A percentile compares a stretch with the other conserved stretches of the same genome.
phyloP scores from a whole-genome alignment of 37 sponge, comb jelly and placozoan genomes.

The Tethya wilhelma region DNA sequence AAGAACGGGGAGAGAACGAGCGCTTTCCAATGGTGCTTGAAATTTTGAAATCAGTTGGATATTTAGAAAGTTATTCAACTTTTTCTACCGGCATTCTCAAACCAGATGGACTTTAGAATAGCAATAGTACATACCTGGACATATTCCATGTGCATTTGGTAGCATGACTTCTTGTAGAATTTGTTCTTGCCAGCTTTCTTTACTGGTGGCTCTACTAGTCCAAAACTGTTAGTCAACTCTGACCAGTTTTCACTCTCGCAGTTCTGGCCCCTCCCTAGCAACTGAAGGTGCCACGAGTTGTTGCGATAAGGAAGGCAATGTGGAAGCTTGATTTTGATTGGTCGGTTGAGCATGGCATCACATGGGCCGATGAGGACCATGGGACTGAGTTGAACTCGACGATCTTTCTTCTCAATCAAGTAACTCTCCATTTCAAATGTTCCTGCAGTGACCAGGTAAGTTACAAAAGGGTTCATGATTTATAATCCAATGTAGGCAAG shows the following conservation, averaged over 20 bases:
- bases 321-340: constrained; percentile 61
- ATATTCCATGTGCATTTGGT: constrained; percentile 55
- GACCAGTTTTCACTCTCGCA: constrained; percentile 35
- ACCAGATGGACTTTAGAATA: too few relatives aligned
- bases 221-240: constrained; percentile 23
- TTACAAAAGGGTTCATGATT: too few relatives aligned
- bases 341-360: constrained; percentile 31
- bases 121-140: constrained; percentile 17
- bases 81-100: too few relatives aligned
- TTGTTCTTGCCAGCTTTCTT: constrained; percentile 2
- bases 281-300: constrained; percentile 49
- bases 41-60: too few relatives aligned
- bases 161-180: constrained; percentile 26
- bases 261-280: constrained; percentile 28
- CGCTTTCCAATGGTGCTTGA: too few relatives aligned
- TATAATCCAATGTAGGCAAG: too few relatives aligned
- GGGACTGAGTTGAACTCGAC: constrained; percentile 36
- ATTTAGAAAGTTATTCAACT: too few relatives aligned
- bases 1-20: too few relatives aligned
- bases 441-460: neutral
- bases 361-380: constrained; percentile 47
- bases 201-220: neutral
- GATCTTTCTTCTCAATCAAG: constrained; percentile 9
- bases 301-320: constrained; percentile 59
- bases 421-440: constrained; percentile 7